A percentile compares a stretch with the other conserved stretches of the same genome.
Evolutionary conservation across 2,113 vertebrate genomes (phyloP).

Genomic region (Dinomys branickii): DNA sequence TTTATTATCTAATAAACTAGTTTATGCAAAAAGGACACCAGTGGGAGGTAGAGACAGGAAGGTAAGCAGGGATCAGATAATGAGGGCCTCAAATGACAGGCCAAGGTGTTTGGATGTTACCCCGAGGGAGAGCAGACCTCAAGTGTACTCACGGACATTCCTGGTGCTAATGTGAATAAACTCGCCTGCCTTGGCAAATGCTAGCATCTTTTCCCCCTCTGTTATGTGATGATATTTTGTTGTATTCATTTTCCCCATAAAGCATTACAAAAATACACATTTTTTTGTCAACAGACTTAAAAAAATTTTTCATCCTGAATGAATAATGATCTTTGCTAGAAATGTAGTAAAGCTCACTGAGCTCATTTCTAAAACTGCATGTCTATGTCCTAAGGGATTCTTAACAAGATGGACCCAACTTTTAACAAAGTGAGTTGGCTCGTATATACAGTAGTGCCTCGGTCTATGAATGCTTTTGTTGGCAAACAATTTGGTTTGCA

Average conservation of each 20-base stretch:
- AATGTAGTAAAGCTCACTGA: not conserved
- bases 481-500: not conserved
- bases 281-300: not conserved
- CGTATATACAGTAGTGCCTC: not conserved
- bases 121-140: not conserved
- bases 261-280: not conserved
- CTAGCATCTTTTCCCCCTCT: not conserved
- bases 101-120: not conserved
- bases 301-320: not conserved
- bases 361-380: not conserved
- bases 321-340: not conserved
- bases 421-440: conserved; percentile 8
- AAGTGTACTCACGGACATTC: not conserved
- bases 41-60: not conserved
- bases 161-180: not conserved
- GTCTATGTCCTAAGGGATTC: not conserved
- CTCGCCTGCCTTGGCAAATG: not conserved
- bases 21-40: not conserved
- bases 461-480: not conserved
- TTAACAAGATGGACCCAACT: not conserved
- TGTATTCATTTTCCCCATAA: not conserved
- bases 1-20: not conserved
- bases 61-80: not conserved
- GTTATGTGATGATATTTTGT: not conserved
- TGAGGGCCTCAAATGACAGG: not conserved